Base-by-base conservation (phyloP, 2,113 vertebrate species). In the Pterocles burchelli region DNA sequence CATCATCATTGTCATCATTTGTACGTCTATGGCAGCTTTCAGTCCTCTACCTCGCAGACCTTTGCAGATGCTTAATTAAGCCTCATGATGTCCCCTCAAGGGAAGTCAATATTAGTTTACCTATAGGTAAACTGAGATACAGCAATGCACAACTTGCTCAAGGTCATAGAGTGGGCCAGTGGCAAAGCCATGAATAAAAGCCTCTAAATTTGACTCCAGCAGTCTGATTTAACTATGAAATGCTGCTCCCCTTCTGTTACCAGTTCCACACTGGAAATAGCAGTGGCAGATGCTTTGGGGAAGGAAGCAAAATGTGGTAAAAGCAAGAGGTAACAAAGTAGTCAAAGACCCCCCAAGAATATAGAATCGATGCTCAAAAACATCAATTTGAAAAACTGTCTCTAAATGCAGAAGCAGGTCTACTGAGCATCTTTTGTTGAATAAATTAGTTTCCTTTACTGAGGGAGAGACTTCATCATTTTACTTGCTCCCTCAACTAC, bases 71-170 rank as follows among this genome's bases (percentile, higher is more conserved):
- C 95, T 95, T 95, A 96, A 96, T 95, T 95, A 97, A 95, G 92
- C 57, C 76, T 90, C 88, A 81, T 41, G 76, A 94, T 93, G 89
- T n/a, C 83, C 83, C 70, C 90, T 87, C 87, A 88, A 92, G 92
- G 92, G 93, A 96, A 93, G 95, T 96, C 96, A 97, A 93, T 96
- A 96, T 96, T 95, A 93, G 93, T 97, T 96, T 93, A 93, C 92
- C 84, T 96, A 93, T 24, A 93, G 92, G 95, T 96, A 96, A 97
- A 96, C 85, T 96, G 95, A 94, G 93, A 94, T 96, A 96, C 36
- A 96, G 83, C 77, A 96, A 94, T 87, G 92, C 0, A 0, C 87
- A 94, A 95, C 96, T 94, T 92, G 73, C 70, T 96, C 92, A 96
- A 96, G 95, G 96, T 96, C 95, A 92, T 14, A 54, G 85, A 96